Evolutionary conservation across 2,888 invertebrate genomes (phyloP).

Genomic region (Orchesella flavescens): DNA sequence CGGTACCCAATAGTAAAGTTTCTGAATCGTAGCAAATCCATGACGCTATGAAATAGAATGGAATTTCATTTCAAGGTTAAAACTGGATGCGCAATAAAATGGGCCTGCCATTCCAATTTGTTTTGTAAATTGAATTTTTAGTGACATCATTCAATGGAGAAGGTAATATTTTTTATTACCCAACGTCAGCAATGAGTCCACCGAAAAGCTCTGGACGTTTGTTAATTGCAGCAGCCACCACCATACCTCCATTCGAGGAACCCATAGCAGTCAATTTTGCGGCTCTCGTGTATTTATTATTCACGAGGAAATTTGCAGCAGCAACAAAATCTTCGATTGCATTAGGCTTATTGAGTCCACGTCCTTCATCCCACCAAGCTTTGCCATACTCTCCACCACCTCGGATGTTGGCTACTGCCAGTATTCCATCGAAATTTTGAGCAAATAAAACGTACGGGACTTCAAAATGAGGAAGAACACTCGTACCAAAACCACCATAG

Average conservation of each 20-base stretch:
- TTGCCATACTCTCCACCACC: conserved; percentile 83
- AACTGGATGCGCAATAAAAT: background rate
- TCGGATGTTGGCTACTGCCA: conserved; percentile 93
- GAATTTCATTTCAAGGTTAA: background rate
- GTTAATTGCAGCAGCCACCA: conserved; percentile 95
- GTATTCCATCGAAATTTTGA: conserved; percentile 87
- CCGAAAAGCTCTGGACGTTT: conserved; percentile 96
- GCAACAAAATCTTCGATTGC: conserved; percentile 96
- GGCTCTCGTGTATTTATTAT: conserved; percentile 84
- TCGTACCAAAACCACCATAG: conserved; percentile 97
- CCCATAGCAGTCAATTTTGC: conserved; percentile 79
- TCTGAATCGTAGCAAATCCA: conserved; percentile 63
- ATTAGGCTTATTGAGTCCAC: conserved; percentile 94
- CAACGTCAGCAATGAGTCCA: conserved; percentile 93
- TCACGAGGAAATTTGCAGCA: conserved; percentile 90
- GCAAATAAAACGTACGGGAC: conserved; percentile 78
- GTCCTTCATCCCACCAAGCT: conserved; percentile 89
- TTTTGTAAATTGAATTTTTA: conserved; percentile 1
- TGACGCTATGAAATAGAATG: conserved; percentile 35
- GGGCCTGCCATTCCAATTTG: background rate
- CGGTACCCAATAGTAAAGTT: conserved; percentile 62
- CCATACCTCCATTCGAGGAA: conserved; percentile 96
- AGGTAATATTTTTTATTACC: conserved; percentile 77
- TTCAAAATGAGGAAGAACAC: conserved; percentile 90
- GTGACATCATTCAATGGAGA: background rate